These are phyloP conservation scores for Melikaiella ostensackeni DNA, from an alignment of 2,888 invertebrate species.

Conservation along the genomic window DNA sequence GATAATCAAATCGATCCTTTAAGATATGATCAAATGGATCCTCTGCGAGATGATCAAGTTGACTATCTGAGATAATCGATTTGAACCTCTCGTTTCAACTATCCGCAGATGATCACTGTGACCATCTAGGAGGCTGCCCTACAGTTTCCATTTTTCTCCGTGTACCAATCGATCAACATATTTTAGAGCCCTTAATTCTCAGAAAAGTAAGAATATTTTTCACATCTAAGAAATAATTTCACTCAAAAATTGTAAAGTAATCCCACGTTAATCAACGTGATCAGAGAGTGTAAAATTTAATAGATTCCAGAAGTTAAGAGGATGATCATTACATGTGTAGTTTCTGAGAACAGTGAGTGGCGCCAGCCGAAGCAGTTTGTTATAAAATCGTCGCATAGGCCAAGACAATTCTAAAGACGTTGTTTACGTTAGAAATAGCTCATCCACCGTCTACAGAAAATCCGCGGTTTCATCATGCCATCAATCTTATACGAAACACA, in stretches of 20 bases:
- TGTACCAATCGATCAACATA: too few relatives aligned
- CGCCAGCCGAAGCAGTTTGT: constrained; percentile 22
- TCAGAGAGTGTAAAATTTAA: background rate
- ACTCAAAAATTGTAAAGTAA: background rate
- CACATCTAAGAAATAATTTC: too few relatives aligned
- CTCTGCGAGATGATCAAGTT: too few relatives aligned
- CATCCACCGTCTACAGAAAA: constrained; percentile 25
- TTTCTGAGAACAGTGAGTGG: background rate
- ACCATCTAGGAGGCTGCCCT: too few relatives aligned
- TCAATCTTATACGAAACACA: constrained; percentile 25
- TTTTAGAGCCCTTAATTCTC: too few relatives aligned
- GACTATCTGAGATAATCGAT: too few relatives aligned
- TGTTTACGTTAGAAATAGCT: constrained; percentile 34
- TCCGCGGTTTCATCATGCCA: constrained; percentile 28
- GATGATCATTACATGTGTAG: background rate
- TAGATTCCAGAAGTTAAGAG: background rate
- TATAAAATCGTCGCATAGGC: constrained; percentile 36
- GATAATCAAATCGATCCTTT: too few relatives aligned
- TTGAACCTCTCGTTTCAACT: too few relatives aligned
- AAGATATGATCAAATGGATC: too few relatives aligned
- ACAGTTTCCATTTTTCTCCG: too few relatives aligned
- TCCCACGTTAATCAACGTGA: background rate
- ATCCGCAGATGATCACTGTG: too few relatives aligned
- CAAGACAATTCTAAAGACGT: constrained; percentile 33
- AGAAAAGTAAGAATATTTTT: too few relatives aligned